Percentiles rank a stretch among this genome's conserved stretches.
phyloP scores from a whole-genome alignment of 2,888 invertebrate species.

The Choreutis nemorana region DNA sequence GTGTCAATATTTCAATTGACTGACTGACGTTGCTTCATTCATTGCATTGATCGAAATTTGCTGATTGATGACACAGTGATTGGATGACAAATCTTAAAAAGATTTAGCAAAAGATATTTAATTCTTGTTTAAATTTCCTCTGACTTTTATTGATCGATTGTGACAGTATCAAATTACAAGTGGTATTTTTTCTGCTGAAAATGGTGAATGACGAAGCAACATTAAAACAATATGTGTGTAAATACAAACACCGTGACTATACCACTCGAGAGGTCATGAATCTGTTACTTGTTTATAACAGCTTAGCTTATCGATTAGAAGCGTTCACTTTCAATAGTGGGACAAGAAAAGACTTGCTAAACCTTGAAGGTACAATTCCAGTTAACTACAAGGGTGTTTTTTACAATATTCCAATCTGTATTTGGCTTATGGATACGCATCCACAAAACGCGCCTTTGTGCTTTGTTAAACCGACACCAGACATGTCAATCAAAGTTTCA shows the following conservation, averaged over 20 bases:
- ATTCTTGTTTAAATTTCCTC: background rate
- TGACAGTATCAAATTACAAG: constrained; percentile 4
- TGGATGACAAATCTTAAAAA: constrained; percentile 7
- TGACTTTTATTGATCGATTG: constrained; percentile 6
- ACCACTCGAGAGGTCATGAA: constrained; percentile 50
- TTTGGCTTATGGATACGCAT: constrained; percentile 97
- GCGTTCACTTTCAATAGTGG: constrained; percentile 89
- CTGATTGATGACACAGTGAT: constrained; percentile 7
- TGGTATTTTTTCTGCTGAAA: constrained; percentile 10
- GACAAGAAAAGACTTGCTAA: constrained; percentile 78
- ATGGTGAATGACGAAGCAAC: constrained; percentile 54
- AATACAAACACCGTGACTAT: constrained; percentile 55
- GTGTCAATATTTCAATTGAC: no score
- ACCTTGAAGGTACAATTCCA: constrained; percentile 91
- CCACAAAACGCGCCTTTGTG: constrained; percentile 96
- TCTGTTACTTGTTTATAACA: constrained; percentile 50
- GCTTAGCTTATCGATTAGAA: constrained; percentile 51
- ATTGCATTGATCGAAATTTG: constrained; percentile 7
- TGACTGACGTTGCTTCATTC: no score
- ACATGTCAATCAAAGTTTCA: constrained; percentile 96
- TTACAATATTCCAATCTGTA: constrained; percentile 96
- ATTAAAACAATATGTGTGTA: constrained; percentile 44
- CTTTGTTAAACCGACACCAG: constrained; percentile 91
- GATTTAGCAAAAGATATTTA: background rate
- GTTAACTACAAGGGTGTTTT: constrained; percentile 86